Percentiles rank a stretch among this genome's conserved stretches.
phyloP scores from a whole-genome alignment of 2,797 vertebrate species.

The Argya squamiceps region DNA sequence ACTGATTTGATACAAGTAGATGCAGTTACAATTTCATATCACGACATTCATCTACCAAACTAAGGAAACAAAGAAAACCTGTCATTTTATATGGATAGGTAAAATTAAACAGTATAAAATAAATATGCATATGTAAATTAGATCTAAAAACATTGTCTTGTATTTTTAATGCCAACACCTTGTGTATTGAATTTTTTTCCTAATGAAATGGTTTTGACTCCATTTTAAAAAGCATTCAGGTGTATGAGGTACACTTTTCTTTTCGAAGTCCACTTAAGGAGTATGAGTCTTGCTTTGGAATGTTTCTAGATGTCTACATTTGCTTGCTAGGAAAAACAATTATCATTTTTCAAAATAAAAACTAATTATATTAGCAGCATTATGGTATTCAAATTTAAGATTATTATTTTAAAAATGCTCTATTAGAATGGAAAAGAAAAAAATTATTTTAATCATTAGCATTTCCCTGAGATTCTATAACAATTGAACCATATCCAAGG shows the following conservation, averaged over 20 bases:
- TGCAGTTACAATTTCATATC: background rate
- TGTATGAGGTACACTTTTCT: background rate
- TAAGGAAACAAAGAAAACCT: background rate
- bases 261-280: background rate
- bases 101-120: background rate
- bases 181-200: background rate
- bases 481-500: background rate
- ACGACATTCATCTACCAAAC: background rate
- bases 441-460: background rate
- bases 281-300: background rate
- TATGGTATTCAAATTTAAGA: background rate
- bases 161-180: background rate
- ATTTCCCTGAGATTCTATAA: background rate
- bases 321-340: background rate
- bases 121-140: background rate
- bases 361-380: accelerated
- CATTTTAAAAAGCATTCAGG: background rate
- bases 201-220: background rate
- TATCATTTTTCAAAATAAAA: background rate
- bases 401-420: background rate
- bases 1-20: background rate
- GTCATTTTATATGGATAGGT: background rate
- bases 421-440: background rate
- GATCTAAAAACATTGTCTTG: background rate
- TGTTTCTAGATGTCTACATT: background rate